Evolutionary conservation across 2,113 vertebrate species (phyloP).

Genomic region (Corapipo altera): DNA sequence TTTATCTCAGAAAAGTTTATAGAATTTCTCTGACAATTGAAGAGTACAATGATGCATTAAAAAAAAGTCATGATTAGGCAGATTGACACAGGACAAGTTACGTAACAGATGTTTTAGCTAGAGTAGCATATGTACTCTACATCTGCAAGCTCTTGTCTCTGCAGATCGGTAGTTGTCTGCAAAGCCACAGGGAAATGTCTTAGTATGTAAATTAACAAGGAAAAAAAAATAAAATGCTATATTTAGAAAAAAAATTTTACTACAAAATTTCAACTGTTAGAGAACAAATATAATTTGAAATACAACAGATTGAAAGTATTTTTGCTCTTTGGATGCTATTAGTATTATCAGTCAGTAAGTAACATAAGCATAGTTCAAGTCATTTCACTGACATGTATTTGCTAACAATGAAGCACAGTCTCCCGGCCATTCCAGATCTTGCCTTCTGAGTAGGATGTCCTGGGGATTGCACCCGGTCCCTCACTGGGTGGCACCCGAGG

Average conservation of each 20-base stretch:
- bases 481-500: neutral
- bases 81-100: neutral
- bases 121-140: neutral
- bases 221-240: neutral
- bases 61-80: neutral
- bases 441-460: neutral
- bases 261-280: neutral
- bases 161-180: neutral
- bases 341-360: neutral
- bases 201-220: neutral
- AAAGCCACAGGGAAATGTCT: neutral
- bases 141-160: neutral
- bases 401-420: neutral
- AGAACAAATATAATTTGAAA: neutral
- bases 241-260: neutral
- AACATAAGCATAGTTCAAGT: neutral
- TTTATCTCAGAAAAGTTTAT: neutral
- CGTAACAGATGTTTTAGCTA: neutral
- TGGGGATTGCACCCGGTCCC: too few species aligned
- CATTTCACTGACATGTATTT: neutral
- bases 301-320: neutral
- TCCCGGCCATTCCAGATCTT: fast-evolving
- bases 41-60: neutral
- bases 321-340: neutral
- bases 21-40: neutral